A percentile compares a stretch with the other conserved stretches of the same genome.
These are phyloP conservation scores for Corbicula japonica DNA, from an alignment of 2,888 invertebrate species.

Conservation along the genomic window DNA sequence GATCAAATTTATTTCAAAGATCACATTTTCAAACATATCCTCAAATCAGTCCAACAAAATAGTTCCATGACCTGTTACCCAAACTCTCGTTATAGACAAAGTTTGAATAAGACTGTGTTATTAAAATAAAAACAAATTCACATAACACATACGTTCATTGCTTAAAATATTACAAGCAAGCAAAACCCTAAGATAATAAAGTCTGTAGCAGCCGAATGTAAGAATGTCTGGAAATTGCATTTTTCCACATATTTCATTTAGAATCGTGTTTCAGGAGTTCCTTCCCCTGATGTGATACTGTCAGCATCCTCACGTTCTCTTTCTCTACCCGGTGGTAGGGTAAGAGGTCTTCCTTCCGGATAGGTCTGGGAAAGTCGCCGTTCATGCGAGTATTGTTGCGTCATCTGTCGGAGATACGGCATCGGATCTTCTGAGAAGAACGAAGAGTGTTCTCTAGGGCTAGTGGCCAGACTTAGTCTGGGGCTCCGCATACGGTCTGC, in stretches of 20 bases:
- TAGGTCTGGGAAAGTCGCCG: constrained; percentile 56
- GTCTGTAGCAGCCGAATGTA: not conserved
- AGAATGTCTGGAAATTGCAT: not conserved
- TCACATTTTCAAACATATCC: no score
- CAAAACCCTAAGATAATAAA: not conserved
- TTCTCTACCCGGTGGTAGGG: constrained; percentile 51
- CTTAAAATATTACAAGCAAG: not conserved
- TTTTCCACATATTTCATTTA: constrained; percentile 2
- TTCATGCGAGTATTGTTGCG: constrained; percentile 59
- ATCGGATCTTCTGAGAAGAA: constrained; percentile 82
- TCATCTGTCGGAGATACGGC: constrained; percentile 61
- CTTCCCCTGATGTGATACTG: constrained; percentile 56
- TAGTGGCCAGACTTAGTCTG: constrained; percentile 76
- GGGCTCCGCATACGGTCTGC: constrained; percentile 77
- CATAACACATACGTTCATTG: not conserved
- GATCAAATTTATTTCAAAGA: no score
- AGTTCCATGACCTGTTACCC: not conserved
- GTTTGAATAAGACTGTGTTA: constrained; percentile 3
- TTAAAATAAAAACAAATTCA: not conserved
- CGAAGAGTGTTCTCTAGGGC: constrained; percentile 74
- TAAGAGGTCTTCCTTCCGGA: constrained; percentile 60
- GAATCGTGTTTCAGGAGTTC: constrained; percentile 50
- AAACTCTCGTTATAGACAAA: not conserved
- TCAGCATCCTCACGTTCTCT: constrained; percentile 52
- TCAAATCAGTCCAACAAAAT: no score